A percentile compares a stretch with the other conserved stretches of the same genome.
These are phyloP conservation scores for Uromys caudimaculatus DNA, from an alignment of 2,797 vertebrate species.

Conservation along the genomic window DNA sequence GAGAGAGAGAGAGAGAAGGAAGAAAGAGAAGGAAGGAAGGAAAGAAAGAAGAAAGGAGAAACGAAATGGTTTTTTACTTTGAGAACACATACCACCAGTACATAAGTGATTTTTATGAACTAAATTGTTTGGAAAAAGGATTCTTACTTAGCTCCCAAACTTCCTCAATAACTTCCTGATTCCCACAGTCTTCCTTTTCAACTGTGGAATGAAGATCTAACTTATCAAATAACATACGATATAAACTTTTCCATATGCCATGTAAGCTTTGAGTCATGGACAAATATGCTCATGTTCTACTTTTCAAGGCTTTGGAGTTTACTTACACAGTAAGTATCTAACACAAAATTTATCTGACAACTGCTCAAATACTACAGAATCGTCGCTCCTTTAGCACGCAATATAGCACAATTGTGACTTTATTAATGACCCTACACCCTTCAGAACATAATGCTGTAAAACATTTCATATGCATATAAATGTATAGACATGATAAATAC, in stretches of 20 bases:
- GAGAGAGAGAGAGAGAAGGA: not conserved
- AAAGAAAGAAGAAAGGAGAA: not conserved
- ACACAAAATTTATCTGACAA: conserved; percentile 82
- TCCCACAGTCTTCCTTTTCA: conserved; percentile 86
- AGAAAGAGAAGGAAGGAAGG: too few species aligned
- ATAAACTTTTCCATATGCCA: conserved; percentile 87
- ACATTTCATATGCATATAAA: conserved; percentile 25
- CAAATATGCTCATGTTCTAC: conserved; percentile 86
- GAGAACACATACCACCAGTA: not conserved
- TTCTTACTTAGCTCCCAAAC: not conserved
- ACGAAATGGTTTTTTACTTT: not conserved
- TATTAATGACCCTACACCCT: conserved; percentile 75
- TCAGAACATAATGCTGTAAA: conserved; percentile 70
- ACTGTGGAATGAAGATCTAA: conserved; percentile 88
- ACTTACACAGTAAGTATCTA: conserved; percentile 83
- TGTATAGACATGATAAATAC: not conserved
- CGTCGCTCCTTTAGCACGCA: conserved; percentile 89
- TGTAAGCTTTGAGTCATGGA: conserved; percentile 83
- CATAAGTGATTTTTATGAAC: not conserved
- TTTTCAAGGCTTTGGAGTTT: conserved; percentile 85
- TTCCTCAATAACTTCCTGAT: conserved; percentile 39
- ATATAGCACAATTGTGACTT: conserved; percentile 90
- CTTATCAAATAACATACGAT: conserved; percentile 92
- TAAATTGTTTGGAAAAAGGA: not conserved
- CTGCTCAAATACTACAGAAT: conserved; percentile 88